Conservation (phyloP, 2,113 vertebrate genomes). For the Clarias batrachus region DNA sequence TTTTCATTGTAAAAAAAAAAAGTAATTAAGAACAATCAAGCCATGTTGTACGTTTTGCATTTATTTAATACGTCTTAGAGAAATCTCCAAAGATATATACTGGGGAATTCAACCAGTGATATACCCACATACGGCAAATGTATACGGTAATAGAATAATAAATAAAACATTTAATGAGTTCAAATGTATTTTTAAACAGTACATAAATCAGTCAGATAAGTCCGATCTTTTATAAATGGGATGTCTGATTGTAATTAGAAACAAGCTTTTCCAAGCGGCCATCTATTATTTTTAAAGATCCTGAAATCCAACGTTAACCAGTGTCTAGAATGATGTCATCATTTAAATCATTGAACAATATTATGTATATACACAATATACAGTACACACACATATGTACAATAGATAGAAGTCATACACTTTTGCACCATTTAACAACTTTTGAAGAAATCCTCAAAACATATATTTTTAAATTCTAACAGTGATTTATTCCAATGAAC, state of each 20-base stretch:
- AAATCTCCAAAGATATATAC: background rate
- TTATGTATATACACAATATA: background rate
- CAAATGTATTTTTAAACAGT: background rate
- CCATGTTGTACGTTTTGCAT: background rate
- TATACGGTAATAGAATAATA: background rate
- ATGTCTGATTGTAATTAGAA: background rate
- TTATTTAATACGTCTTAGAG: background rate
- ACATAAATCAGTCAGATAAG: background rate
- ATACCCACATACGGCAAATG: background rate
- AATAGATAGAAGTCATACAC: background rate
- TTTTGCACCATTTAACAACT: background rate
- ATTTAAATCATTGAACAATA: background rate
- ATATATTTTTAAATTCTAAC: background rate
- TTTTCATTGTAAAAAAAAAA: background rate
- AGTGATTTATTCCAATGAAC: background rate
- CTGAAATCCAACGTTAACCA: background rate
- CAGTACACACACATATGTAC: background rate
- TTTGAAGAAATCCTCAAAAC: background rate
- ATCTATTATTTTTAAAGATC: background rate
- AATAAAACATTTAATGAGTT: background rate
- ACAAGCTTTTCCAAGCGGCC: background rate
- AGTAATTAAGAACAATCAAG: background rate
- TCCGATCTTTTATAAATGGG: background rate
- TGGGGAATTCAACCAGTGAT: conserved; percentile 16
- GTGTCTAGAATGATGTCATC: background rate